Conservation (phyloP, 1,140 invertebrate species). For the Aphelinus certus region DNA sequence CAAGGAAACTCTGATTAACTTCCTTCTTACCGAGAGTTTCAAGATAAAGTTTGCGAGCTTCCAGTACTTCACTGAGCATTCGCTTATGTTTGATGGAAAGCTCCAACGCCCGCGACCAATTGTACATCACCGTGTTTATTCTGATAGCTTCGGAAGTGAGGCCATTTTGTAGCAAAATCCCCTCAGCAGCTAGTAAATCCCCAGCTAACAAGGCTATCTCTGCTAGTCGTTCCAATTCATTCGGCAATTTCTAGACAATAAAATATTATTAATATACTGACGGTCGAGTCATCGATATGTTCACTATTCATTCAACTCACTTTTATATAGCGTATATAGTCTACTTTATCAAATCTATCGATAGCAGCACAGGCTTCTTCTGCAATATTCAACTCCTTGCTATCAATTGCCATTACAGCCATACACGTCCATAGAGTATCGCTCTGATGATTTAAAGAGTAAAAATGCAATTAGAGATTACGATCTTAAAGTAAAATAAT, state of each 20-base stretch:
- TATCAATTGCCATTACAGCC: conserved; percentile 84
- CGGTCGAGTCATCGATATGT: no score
- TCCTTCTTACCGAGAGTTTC: conserved; percentile 79
- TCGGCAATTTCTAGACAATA: conserved; percentile 55
- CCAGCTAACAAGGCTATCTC: conserved; percentile 84
- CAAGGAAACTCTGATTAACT: conserved; percentile 69
- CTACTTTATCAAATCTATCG: conserved; percentile 89
- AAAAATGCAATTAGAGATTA: conserved; percentile 3
- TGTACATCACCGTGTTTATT: conserved; percentile 83
- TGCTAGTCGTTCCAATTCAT: conserved; percentile 75
- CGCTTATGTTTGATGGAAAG: conserved; percentile 83
- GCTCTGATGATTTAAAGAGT: conserved; percentile 66
- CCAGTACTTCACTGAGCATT: conserved; percentile 81
- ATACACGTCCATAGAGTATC: conserved; percentile 89
- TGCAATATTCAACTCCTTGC: conserved; percentile 82
- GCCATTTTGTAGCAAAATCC: conserved; percentile 81
- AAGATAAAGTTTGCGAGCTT: conserved; percentile 80
- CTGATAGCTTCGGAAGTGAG: conserved; percentile 81
- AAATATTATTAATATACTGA: not conserved
- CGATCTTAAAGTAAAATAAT: conserved; percentile 16
- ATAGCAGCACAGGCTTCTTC: conserved; percentile 95
- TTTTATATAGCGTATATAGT: conserved; percentile 87
- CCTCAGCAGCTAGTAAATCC: conserved; percentile 82
- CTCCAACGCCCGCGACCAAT: conserved; percentile 90
- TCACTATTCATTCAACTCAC: conserved; percentile 38